Evolutionary conservation across 2,888 invertebrate species (phyloP).

Genomic region (Rosalia funebris): DNA sequence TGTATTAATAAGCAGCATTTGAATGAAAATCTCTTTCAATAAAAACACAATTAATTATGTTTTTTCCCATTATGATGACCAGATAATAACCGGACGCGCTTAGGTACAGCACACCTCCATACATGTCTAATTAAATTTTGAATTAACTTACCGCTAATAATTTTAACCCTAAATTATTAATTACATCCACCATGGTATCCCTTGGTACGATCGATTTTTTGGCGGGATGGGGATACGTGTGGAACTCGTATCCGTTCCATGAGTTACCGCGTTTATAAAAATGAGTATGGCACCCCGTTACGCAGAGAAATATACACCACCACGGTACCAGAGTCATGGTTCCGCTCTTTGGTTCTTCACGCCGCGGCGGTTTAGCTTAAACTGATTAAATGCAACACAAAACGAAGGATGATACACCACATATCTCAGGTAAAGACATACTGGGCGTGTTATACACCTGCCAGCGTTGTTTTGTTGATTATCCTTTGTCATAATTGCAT

Average conservation of each 20-base stretch:
- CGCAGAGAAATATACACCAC: slow-evolving; percentile 22
- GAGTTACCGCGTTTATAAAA: slow-evolving; percentile 6
- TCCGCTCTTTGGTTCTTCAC: slow-evolving; percentile 17
- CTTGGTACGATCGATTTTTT: slow-evolving; percentile 60
- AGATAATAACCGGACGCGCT: too few relatives aligned
- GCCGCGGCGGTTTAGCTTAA: slow-evolving; percentile 22
- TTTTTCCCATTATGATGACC: too few relatives aligned
- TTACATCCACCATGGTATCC: slow-evolving; percentile 82
- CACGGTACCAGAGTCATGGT: slow-evolving; percentile 24
- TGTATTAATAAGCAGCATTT: too few relatives aligned
- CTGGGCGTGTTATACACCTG: not conserved
- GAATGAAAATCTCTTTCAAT: too few relatives aligned
- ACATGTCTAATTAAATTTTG: too few relatives aligned
- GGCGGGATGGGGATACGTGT: slow-evolving; percentile 39
- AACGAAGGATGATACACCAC: slow-evolving; percentile 24
- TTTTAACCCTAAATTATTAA: slow-evolving; percentile 78
- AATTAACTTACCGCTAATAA: slow-evolving; percentile 70
- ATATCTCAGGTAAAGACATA: slow-evolving; percentile 15
- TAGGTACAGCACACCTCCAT: too few relatives aligned
- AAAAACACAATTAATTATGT: too few relatives aligned
- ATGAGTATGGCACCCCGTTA: slow-evolving; percentile 23
- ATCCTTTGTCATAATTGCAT: too few relatives aligned
- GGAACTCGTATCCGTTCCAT: slow-evolving; percentile 35
- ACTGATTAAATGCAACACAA: slow-evolving; percentile 19
- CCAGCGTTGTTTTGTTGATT: not conserved